phyloP scores from a whole-genome alignment of 2,888 invertebrate species.

The Shargacucullia verbasci region DNA sequence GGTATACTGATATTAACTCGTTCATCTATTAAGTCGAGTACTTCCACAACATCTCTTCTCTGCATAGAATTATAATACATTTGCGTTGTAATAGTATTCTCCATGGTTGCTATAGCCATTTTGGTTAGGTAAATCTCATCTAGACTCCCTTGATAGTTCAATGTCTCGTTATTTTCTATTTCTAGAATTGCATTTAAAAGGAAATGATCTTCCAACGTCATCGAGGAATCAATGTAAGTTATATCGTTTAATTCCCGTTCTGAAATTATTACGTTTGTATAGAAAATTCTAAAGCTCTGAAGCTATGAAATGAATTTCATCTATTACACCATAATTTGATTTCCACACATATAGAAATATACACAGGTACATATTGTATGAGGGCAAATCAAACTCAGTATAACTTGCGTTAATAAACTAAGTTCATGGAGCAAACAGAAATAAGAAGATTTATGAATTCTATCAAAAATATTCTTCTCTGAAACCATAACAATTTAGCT shows the following conservation, averaged over 20 bases:
- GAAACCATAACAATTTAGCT: no score
- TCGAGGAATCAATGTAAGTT: constrained; percentile 61
- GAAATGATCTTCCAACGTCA: constrained; percentile 72
- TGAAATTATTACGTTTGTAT: constrained; percentile 62
- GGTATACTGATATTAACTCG: constrained; percentile 10
- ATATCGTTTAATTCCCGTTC: constrained; percentile 64
- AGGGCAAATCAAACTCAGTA: no score
- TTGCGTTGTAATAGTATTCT: constrained; percentile 54
- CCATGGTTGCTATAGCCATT: constrained; percentile 73
- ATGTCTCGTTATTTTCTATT: constrained; percentile 70
- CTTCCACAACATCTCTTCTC: constrained; percentile 66
- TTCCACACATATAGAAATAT: no score
- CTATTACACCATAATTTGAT: no score
- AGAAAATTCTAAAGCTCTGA: constrained; percentile 4
- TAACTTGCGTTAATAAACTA: no score
- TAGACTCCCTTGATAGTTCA: constrained; percentile 68
- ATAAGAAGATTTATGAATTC: no score
- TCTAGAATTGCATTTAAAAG: constrained; percentile 73
- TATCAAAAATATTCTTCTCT: no score
- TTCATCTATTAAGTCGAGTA: constrained; percentile 32
- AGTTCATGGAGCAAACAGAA: no score
- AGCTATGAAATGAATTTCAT: no score
- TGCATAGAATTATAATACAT: constrained; percentile 61
- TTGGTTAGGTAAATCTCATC: constrained; percentile 78
- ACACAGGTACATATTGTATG: no score